Conservation (phyloP, 2,888 invertebrate species). For the Campoletis raptor region DNA sequence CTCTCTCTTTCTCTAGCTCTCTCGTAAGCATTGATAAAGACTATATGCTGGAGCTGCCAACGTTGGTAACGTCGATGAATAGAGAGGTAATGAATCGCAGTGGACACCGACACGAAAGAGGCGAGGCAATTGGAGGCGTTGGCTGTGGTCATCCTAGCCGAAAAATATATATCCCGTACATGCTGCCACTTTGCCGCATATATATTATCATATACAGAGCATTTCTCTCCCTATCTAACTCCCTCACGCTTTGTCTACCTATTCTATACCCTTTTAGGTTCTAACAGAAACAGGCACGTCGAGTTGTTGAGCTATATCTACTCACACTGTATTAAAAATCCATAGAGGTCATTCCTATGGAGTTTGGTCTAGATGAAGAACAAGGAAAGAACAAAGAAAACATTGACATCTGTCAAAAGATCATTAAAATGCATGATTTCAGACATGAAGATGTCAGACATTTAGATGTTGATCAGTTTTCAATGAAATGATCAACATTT, state of each 20-base stretch:
- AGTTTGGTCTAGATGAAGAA: background rate
- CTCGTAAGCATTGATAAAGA: conserved; percentile 70
- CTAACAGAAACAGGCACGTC: conserved; percentile 50
- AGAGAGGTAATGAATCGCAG: conserved; percentile 84
- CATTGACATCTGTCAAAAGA: background rate
- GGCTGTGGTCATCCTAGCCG: conserved; percentile 75
- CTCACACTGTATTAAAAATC: conserved; percentile 26
- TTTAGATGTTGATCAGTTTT: background rate
- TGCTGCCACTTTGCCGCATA: conserved; percentile 45
- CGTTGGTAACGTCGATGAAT: conserved; percentile 83
- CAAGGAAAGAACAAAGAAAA: background rate
- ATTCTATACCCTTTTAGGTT: conserved; percentile 59
- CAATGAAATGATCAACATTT: background rate
- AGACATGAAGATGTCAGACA: background rate
- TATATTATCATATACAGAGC: conserved; percentile 56
- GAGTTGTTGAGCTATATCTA: conserved; percentile 48
- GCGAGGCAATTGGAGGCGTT: conserved; percentile 82
- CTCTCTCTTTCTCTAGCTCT: background rate
- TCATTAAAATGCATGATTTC: background rate
- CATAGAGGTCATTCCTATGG: background rate
- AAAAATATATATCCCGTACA: conserved; percentile 78
- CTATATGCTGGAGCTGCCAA: conserved; percentile 69
- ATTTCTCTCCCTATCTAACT: conserved; percentile 48
- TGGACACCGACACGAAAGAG: conserved; percentile 84
- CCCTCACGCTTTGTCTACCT: conserved; percentile 35